Percentiles rank a stretch among this genome's conserved stretches.
Conservation (phyloP, 2,797 vertebrate species). For the Malacoraja senta region DNA sequence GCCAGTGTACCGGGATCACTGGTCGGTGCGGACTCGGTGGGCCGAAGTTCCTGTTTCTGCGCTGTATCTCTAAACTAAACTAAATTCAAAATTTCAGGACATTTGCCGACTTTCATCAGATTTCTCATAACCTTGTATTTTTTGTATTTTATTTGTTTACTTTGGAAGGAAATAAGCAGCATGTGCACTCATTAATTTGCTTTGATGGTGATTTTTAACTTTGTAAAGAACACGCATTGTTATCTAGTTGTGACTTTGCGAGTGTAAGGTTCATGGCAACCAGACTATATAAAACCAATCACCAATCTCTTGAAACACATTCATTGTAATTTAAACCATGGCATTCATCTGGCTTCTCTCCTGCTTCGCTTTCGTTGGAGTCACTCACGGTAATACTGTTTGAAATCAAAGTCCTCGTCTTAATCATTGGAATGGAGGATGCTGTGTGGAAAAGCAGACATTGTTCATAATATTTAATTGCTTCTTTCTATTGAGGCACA, state of each 20-base stretch:
- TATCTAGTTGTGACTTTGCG: neutral
- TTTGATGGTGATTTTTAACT: constrained; percentile 13
- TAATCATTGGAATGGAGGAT: neutral
- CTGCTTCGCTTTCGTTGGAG: neutral
- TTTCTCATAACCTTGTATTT: neutral
- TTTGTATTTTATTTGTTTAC: constrained; percentile 1
- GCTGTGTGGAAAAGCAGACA: neutral
- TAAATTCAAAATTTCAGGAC: neutral
- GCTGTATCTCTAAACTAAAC: no score
- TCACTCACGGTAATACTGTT: neutral
- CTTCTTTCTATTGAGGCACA: constrained; percentile 43
- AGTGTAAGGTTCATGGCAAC: neutral
- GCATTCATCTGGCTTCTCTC: constrained; percentile 20
- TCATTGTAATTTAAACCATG: neutral
- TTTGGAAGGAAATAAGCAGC: neutral
- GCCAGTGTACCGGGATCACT: no score
- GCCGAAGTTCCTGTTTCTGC: no score
- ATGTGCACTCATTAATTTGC: neutral
- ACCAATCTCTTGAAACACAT: neutral
- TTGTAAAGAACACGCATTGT: neutral
- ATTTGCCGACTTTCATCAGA: neutral
- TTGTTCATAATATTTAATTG: neutral
- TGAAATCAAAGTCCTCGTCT: neutral
- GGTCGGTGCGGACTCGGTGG: no score
- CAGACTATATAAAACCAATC: neutral